phyloP scores from a whole-genome alignment of 2,797 vertebrate genomes.

The Molossus alvarezi region DNA sequence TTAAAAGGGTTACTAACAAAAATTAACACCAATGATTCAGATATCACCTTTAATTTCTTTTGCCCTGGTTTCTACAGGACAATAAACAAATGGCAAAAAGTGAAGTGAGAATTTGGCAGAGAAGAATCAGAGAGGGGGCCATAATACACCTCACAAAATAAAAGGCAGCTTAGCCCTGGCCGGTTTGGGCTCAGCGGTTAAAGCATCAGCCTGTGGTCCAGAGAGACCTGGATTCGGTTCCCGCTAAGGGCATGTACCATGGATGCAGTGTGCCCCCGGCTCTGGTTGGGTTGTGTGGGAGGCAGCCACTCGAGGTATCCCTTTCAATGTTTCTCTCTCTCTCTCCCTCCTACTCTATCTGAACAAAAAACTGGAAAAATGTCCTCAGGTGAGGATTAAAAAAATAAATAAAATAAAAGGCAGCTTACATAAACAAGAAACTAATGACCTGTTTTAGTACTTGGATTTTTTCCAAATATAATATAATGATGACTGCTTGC shows the following conservation, averaged over 20 bases:
- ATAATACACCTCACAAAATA: not conserved
- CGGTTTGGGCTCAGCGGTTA: too few relatives aligned
- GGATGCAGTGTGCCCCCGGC: too few relatives aligned
- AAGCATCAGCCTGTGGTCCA: too few relatives aligned
- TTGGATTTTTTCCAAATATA: slow-evolving; percentile 46
- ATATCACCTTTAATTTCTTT: not conserved
- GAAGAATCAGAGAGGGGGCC: not conserved
- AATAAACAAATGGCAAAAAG: not conserved
- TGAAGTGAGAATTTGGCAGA: not conserved
- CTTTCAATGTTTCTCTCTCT: too few relatives aligned
- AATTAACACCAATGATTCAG: not conserved
- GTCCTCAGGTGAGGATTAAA: too few relatives aligned
- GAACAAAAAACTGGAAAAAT: too few relatives aligned
- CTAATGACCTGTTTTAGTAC: not conserved
- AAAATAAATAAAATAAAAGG: slow-evolving; percentile 56
- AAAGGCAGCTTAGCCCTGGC: not conserved
- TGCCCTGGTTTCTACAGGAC: not conserved
- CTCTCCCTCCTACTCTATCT: too few relatives aligned
- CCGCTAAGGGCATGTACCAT: too few relatives aligned
- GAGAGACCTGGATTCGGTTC: too few relatives aligned
- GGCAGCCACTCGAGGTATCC: too few relatives aligned
- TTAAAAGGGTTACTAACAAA: slow-evolving; percentile 51
- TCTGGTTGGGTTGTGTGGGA: too few relatives aligned
- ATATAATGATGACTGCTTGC: not conserved
- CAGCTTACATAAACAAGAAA: not conserved